phyloP scores from a whole-genome alignment of 2,797 vertebrate species.

The Emys orbicularis region DNA sequence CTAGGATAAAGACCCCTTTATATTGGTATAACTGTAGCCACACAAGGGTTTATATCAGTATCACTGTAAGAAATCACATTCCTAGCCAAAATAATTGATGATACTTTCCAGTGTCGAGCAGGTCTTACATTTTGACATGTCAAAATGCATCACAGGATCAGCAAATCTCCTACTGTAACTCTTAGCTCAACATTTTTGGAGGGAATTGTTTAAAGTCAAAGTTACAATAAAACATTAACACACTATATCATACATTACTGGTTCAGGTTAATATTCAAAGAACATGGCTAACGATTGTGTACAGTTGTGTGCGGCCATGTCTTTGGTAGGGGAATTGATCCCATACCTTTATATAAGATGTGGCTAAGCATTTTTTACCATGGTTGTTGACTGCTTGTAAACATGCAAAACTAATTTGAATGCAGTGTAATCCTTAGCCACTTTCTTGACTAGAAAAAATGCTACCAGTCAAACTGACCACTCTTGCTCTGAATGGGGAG shows the following conservation, averaged over 20 bases:
- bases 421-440: background rate
- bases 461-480: background rate
- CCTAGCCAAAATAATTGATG: background rate
- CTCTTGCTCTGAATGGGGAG: background rate
- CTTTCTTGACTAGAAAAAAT: too few species aligned
- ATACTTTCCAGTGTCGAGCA: background rate
- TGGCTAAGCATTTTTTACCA: rapidly evolving
- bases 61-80: background rate
- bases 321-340: background rate
- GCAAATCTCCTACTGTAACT: background rate
- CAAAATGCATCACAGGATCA: background rate
- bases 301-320: too few species aligned
- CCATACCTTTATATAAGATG: rapidly evolving
- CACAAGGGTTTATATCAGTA: background rate
- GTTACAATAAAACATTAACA: too few species aligned
- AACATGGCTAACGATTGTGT: too few species aligned
- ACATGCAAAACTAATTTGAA: background rate
- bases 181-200: background rate
- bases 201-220: too few species aligned
- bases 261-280: too few species aligned
- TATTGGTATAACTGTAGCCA: background rate
- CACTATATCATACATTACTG: too few species aligned
- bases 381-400: background rate
- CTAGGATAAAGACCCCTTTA: background rate
- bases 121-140: background rate